Evolutionary conservation across 2,113 vertebrate species (phyloP), one percentile per base, ranked within the genome.

Genomic region (Pungitius pungitius): DNA sequence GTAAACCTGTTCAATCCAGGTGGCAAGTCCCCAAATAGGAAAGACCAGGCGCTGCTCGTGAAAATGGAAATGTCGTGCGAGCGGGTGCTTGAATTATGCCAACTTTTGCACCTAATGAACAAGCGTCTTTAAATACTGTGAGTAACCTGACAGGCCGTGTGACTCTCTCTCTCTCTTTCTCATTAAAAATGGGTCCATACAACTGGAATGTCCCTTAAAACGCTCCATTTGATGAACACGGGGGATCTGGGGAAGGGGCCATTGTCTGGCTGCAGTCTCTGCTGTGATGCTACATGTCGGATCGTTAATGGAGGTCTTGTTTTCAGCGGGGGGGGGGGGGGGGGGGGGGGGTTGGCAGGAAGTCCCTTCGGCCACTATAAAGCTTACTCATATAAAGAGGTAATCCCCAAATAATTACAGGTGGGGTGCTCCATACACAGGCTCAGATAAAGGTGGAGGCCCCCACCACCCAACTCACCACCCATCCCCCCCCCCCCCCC

Each of bases 321-420:
- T 68, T 58, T 18, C 3, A 0, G 8, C 3, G 39, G 47, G 76
- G 66, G 75, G 54, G 61, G 62, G 74, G n/a, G n/a, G n/a, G n/a
- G n/a, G 2, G 30, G 30, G 30, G 30, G 30, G 30, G 30, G 30
- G 30, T 2, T 2, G 30, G 30, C 81, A 89, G 84, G 76, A 90
- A 84, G 83, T 87, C 76, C 77, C 72, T 83, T 77, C 52, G 73
- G 85, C 88, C 56, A 73, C 81, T 78, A 78, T 87, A 91, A 92
- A 90, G 83, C 79, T 64, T 57, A 59, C 78, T 86, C 70, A 73
- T 83, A 90, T 89, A 90, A 88, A 77, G 77, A 56, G 67, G 79
- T 86, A 87, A 91, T 89, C 88, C 86, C 82, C 73, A 85, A 58
- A 87, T 91, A 91, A 93, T 91, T 92, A 84, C 85, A 87, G 81